phyloP scores from a whole-genome alignment of 1,140 invertebrate genomes.

The Acromyrmex heyeri region DNA sequence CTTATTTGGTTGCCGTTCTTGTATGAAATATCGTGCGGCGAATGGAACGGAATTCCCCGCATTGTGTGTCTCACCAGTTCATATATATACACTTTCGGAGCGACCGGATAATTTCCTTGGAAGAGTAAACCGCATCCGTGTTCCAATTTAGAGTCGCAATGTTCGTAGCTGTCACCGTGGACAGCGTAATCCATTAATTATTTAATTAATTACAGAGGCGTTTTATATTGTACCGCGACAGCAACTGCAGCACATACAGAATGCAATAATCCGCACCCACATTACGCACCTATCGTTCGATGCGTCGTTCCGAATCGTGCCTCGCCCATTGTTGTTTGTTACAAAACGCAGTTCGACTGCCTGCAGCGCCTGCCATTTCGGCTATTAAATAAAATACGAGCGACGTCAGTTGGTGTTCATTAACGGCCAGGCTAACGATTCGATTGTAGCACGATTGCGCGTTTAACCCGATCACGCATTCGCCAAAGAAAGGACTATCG shows the following conservation, averaged over 20 bases:
- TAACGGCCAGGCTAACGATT: conserved; percentile 82
- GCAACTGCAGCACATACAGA: conserved; percentile 56
- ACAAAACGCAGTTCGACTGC: conserved; percentile 82
- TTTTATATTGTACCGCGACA: conserved; percentile 81
- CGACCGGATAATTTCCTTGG: not conserved
- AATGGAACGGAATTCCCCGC: not conserved
- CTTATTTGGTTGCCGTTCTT: not conserved
- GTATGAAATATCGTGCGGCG: conserved; percentile 23
- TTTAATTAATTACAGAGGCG: conserved; percentile 83
- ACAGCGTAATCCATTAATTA: conserved; percentile 76
- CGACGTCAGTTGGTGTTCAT: conserved; percentile 84
- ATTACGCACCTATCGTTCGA: conserved; percentile 70
- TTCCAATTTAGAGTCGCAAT: conserved; percentile 38
- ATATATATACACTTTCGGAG: not conserved
- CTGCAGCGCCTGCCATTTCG: conserved; percentile 76
- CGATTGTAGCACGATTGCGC: conserved; percentile 82
- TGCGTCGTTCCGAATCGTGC: conserved; percentile 70
- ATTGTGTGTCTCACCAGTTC: not conserved
- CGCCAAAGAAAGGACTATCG: conserved; percentile 18
- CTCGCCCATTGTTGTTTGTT: conserved; percentile 81
- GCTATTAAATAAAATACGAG: conserved; percentile 85
- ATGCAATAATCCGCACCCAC: conserved; percentile 83
- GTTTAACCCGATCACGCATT: conserved; percentile 70
- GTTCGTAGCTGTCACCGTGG: conserved; percentile 70
- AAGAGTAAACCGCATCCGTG: not conserved